Evolutionary conservation across 2,797 vertebrate genomes (phyloP).

Genomic region (Cirrhinus mrigala): DNA sequence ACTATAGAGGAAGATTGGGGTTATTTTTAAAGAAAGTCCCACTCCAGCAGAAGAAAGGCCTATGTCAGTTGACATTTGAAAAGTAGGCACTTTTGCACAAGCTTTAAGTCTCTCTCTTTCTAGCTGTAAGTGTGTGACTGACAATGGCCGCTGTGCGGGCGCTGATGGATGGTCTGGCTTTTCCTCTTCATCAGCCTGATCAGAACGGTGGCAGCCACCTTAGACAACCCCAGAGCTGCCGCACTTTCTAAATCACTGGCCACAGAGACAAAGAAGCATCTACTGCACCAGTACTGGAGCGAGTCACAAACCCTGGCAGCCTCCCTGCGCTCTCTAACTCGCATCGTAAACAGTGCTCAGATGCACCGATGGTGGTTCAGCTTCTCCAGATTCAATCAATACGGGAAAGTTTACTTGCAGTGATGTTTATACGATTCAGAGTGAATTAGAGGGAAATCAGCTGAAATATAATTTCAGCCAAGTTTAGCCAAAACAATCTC

Average conservation of each 20-base stretch:
- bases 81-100: conserved; percentile 11
- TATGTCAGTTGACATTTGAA: conserved; percentile 42
- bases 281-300: not conserved
- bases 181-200: conserved; percentile 34
- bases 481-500: not conserved
- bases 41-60: conserved; percentile 32
- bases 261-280: not conserved
- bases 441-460: not conserved
- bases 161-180: conserved; percentile 35
- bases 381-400: not conserved
- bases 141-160: not conserved
- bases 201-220: conserved; percentile 14
- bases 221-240: not conserved
- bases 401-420: not conserved
- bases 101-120: conserved; percentile 10
- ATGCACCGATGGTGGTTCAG: not conserved
- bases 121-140: conserved; percentile 15
- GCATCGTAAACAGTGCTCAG: not conserved
- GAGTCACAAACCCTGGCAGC: not conserved
- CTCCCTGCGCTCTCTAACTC: not conserved
- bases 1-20: conserved; percentile 9
- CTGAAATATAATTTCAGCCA: not conserved
- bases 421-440: not conserved
- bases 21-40: conserved; percentile 27
- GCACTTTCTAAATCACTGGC: conserved; percentile 5